Conservation (phyloP, 2,797 vertebrate genomes). For the Ciconia nigra region DNA sequence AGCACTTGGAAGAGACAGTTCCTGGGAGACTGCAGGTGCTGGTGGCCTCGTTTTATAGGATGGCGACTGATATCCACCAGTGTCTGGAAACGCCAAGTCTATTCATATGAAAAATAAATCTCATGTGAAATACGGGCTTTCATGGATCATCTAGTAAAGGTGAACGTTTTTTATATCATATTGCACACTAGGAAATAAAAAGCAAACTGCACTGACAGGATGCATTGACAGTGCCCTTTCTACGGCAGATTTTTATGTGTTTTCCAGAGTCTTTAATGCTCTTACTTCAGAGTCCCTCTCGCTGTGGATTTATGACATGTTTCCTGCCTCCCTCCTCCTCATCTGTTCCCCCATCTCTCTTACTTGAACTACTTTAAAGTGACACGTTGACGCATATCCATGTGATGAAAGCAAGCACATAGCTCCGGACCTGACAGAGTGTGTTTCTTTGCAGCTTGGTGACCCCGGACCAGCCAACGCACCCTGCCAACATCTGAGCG, state of each 20-base stretch:
- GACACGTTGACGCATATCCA: constrained; percentile 38
- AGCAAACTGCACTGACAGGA: constrained; percentile 38
- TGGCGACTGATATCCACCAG: background rate
- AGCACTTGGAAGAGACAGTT: constrained; percentile 35
- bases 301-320: constrained; percentile 67
- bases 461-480: background rate
- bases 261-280: constrained; percentile 69
- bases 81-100: constrained; percentile 57
- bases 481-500: background rate
- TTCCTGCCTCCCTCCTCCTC: constrained; percentile 63
- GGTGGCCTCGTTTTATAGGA: constrained; percentile 31
- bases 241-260: constrained; percentile 35
- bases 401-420: background rate
- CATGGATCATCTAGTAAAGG: constrained; percentile 38
- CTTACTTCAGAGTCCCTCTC: constrained; percentile 64
- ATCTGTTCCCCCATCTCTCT: constrained; percentile 49
- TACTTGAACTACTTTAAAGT: constrained; percentile 63
- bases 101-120: constrained; percentile 60
- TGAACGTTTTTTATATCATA: constrained; percentile 4
- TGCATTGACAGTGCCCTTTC: constrained; percentile 55
- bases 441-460: background rate
- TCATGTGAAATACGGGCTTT: constrained; percentile 29
- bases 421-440: rapidly evolving
- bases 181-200: constrained; percentile 64
- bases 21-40: constrained; percentile 48